Base-by-base conservation (phyloP, 2,797 vertebrate species). In the Zalophus californianus region DNA sequence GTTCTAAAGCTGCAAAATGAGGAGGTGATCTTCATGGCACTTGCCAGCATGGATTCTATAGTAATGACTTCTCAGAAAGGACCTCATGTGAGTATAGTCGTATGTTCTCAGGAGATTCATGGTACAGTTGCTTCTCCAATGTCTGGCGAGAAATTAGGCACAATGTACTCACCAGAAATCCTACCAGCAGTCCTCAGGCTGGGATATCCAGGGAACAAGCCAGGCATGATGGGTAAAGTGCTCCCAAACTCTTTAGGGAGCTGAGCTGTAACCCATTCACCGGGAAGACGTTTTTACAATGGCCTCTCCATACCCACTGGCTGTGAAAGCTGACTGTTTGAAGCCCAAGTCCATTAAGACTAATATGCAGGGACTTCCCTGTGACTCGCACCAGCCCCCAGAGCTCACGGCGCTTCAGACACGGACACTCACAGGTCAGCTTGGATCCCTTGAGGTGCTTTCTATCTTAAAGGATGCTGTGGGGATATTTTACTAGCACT, bases 251-350 rank as follows among this genome's bases (percentile, higher is more conserved):
- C 20, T 79, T 38, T 12, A 4, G 18, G 56, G 27, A 52, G 29
- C 56, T 10, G 23, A 73, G 44, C 5, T 21, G 2, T 41, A 38
- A 56, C 11, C 4, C 16, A 54, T n/a, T 38, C 15, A n/a, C 0
- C 18, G 3, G 29, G 58, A 2, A 60, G 18, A 18, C 11, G 13
- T 9, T 21, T 82, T 44, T 23, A n/a, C 11, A 16, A 7, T 21
- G 14, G 5, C 12, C 7, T 72, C 29, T 21, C 7, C 4, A 5
- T 2, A 3, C 3, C 5, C 7, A 0, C 10, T 23, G 32, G n/a
- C 23, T 3, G 2, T 3, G 16, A 15, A 1, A 12, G 9, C 48
- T 0, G 3, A 23, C 25, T 78, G 27, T 50, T 41, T 21, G 35
- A 50, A 70, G 32, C 8, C 70, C 1, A 1, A 7, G 52, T 27